Evolutionary conservation across 2,797 vertebrate genomes (phyloP), one percentile per base, ranked within the genome.

Genomic region (Lutjanus argentimaculatus): DNA sequence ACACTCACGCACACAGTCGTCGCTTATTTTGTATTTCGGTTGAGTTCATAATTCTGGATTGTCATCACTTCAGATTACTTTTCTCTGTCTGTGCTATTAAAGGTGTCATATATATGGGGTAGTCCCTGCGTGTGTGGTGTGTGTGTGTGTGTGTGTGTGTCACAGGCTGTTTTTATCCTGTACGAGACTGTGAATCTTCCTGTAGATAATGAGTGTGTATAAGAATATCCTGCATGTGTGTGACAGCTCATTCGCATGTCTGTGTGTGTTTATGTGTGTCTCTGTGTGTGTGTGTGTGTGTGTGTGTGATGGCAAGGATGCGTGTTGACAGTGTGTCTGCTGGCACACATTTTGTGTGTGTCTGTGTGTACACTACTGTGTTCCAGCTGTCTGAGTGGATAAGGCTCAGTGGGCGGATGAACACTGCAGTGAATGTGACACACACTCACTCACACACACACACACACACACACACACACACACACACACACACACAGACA

Each of bases 321-420:
- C 7, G 11, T 81, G 80, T 71, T 83, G 87, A 84, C 81, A 82
- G 17, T 64, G 74, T 83, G 80, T 85, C 72, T 85, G 72, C 49
- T 0, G n/a, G 78, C 57, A 72, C 72, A 77, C 72, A 71, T 75
- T 87, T 71, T 67, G 63, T 80, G 68, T 84, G 79, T 63, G 70
- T 91, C 70, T 86, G 57, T 89, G 81, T 88, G 81, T 80, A 87
- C 85, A 80, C 69, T 85, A 82, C 69, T 80, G 80, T 89, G 88
- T 80, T 87, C 84, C 86, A 82, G 91, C 91, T 93, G 92, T 94
- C 93, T 78, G 85, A 88, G 42, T 78, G 87, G 80, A 94, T 93
- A 81, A 92, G 70, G 53, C 84, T 91, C 89, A 87, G 79, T 77
- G 77, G 83, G 82, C 36, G 25, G 76, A 88, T 72, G 84, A 84